Conservation (phyloP, 1,140 invertebrate genomes). For the Eriocheir sinensis region DNA sequence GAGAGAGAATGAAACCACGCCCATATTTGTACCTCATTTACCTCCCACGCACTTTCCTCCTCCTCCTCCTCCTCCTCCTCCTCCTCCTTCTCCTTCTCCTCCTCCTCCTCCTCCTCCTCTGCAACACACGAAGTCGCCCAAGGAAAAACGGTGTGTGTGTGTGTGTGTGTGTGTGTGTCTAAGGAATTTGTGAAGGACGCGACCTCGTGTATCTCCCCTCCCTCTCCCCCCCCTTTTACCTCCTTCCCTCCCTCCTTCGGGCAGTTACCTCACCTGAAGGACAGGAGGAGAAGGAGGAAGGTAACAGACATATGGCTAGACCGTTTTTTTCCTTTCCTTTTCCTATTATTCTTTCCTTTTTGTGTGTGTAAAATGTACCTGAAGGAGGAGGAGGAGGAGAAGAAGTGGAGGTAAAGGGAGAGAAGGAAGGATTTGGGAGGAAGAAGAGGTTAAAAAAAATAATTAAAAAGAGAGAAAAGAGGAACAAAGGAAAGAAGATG, state of each 20-base stretch:
- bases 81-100: no score
- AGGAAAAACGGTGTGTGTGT: background rate
- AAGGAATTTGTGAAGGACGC: background rate
- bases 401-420: no score
- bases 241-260: background rate
- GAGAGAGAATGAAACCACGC: background rate
- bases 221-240: background rate
- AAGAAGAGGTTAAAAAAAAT: no score
- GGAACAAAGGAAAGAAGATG: background rate
- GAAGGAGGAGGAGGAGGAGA: no score
- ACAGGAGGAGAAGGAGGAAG: background rate
- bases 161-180: constrained; percentile 17
- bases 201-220: background rate
- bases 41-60: background rate
- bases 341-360: no score
- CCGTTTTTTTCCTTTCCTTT: no score
- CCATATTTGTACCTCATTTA: background rate
- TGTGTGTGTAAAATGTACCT: no score
- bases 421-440: no score
- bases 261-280: background rate
- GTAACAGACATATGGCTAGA: no score
- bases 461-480: no score
- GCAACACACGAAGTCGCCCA: no score
- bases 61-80: background rate
- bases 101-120: no score